Conservation (phyloP, 2,797 vertebrate genomes). For the Poeciliopsis paucimaculata region DNA sequence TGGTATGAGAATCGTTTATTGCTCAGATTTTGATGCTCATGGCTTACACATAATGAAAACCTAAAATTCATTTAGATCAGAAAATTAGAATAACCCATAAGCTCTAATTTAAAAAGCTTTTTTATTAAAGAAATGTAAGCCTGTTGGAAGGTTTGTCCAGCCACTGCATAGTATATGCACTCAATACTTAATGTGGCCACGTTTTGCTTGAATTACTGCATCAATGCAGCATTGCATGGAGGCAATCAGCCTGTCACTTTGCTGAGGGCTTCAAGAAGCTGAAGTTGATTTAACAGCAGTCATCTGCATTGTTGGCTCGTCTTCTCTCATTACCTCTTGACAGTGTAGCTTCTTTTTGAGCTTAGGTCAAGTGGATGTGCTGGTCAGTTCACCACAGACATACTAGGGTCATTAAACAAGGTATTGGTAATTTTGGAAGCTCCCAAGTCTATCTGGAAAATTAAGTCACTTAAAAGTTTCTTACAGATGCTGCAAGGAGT, state of each 20-base stretch:
- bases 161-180: neutral
- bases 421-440: neutral
- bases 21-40: neutral
- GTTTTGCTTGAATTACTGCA: neutral
- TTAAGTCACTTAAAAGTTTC: neutral
- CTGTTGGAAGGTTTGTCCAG: neutral
- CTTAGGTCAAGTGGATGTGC: neutral
- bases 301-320: neutral
- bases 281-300: neutral
- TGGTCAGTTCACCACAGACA: neutral
- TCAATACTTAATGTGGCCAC: neutral
- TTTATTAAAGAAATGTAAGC: neutral
- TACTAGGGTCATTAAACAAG: neutral
- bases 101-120: neutral
- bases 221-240: neutral
- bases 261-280: neutral
- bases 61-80: neutral
- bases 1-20: neutral
- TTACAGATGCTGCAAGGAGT: neutral
- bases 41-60: neutral
- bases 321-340: neutral
- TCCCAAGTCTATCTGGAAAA: neutral
- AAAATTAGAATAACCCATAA: neutral
- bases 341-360: neutral
- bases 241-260: neutral